Base-by-base conservation (phyloP, 2,797 vertebrate genomes). In the Decapterus maruadsi region DNA sequence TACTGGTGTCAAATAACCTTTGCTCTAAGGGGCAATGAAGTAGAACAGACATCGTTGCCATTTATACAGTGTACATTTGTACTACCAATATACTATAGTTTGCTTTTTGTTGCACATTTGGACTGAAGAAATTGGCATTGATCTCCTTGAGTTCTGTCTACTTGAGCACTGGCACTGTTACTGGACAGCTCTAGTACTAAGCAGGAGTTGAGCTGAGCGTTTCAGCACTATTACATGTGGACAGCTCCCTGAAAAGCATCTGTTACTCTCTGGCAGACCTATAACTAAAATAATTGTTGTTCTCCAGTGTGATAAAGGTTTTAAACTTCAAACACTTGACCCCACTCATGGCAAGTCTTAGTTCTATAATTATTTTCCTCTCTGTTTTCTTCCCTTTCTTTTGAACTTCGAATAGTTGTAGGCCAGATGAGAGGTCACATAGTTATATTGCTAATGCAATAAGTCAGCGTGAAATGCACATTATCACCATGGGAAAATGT, bases 151-250 rank as follows among this genome's bases (percentile, higher is more conserved):
- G 8, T 46, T 31, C 8, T 50, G 19, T 50, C 13, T 26, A 22
- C 45, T 46, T 46, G 45, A 43, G 16, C 16, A 46, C 6, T 11
- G 36, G 16, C 17, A 6, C 45, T 77, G 85, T 86, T 71, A 2
- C 20, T 57, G 78, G 71, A 87, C 77, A 89, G 84, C 79, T 85
- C 74, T 20, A n/a, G 1, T 17, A 36, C 48, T 66, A 31, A 48
- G 51, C 36, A 2, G 19, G 13, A 72, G 34, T 59, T 36, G 2
- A n/a, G 56, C 46, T 58, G 50, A 78, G 48, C 3, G 3, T 76
- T 90, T 89, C 83, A 89, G 88, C 81, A 91, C 87, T 75, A 43
- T 1, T 8, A 2, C 42, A 50, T 1, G 26, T 22, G 71, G 74
- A 89, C 79, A 87, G 89, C 83, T 90, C 82, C 75, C 17, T 6